Evolutionary conservation across 2,113 vertebrate species (phyloP).

Genomic region (Vicugna pacos): DNA sequence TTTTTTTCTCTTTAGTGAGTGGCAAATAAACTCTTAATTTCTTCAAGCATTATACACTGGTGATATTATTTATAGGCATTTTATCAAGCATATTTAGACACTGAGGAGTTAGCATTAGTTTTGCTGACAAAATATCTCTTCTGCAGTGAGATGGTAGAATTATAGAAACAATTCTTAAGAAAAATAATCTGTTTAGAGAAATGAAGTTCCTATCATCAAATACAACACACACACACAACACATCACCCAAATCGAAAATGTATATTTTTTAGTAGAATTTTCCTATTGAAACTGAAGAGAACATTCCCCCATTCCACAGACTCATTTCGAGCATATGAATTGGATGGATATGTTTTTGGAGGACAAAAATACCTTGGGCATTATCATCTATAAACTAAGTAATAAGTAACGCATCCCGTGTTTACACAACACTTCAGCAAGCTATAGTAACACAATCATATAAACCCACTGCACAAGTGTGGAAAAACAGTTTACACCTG

Average conservation of each 20-base stretch:
- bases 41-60: neutral
- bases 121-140: neutral
- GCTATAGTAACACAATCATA: constrained; percentile 13
- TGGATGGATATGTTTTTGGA: neutral
- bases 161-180: neutral
- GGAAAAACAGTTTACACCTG: constrained; percentile 34
- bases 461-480: constrained; percentile 2
- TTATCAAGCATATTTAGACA: neutral
- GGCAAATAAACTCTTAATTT: neutral
- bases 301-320: neutral
- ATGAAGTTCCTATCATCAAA: neutral
- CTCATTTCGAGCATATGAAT: neutral
- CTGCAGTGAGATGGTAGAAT: neutral
- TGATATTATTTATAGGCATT: neutral
- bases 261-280: neutral
- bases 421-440: constrained; percentile 54
- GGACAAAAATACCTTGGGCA: neutral
- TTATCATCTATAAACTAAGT: constrained; percentile 50
- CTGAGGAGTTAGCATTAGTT: neutral
- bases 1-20: neutral
- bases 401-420: neutral
- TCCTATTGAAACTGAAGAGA: neutral
- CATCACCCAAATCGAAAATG: neutral
- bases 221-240: neutral
- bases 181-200: constrained; percentile 18